Base-by-base conservation (phyloP, 2,888 invertebrate species). In the Plemyria rubiginata region DNA sequence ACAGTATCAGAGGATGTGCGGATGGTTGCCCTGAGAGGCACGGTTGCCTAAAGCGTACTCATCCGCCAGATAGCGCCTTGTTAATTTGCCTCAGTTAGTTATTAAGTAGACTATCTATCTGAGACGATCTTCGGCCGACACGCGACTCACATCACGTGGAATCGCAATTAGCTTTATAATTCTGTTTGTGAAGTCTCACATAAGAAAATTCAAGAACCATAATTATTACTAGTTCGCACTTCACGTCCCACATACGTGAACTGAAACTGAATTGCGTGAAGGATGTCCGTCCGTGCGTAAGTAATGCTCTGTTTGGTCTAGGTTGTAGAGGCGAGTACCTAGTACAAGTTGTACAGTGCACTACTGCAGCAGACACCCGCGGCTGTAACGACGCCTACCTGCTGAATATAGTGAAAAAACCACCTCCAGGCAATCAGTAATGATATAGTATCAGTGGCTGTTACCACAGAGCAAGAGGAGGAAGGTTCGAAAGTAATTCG, bases 31-130 rank as follows among this genome's bases (percentile, higher is more conserved):
- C 16, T 4, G 15, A 49, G 16, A 16, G 8, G 13, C 40, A 12
- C 59, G 53, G 53, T 41, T 59, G 46, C 52, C 48, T 38, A 46
- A 58, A 46, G 28, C 8, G 28, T 7, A 16, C 15, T 53, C 41
- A 48, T 59, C 59, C 59, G 53, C 29, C 48, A 53, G 48, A 59
- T 53, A 59, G 36, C 9, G 38, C 13, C 32, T 48, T 9, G 53
- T 48, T 53, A 53, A 48, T 41, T 50, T 52, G 13, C 28, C 51
- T 51, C 28, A 29, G 46, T 13, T 46, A 29, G 46, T 13, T 46
- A 28, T 15, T 41, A 13, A 11, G 22, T 22, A 22, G 22, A 41
- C 2, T 2, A 13, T 7, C 36, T 57, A 49, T 54, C 54, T 45
- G 45, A 1, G 54, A 29, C 15, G 29, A 40, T 50, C 15, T 49